phyloP scores from a whole-genome alignment of 2,113 vertebrate species.

The Panthera leo region DNA sequence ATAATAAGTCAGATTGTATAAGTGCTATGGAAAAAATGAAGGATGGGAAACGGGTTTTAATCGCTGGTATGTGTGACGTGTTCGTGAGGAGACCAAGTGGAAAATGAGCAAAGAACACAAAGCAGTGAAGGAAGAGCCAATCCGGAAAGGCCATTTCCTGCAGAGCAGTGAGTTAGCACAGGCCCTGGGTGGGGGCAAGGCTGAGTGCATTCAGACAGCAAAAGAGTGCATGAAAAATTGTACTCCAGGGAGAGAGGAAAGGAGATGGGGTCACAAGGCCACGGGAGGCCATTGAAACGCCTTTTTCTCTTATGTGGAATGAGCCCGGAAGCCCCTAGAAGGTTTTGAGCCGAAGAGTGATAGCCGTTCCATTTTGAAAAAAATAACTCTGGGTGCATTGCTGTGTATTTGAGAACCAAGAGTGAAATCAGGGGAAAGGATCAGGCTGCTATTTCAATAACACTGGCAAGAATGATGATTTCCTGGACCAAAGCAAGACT shows the following conservation, averaged over 20 bases:
- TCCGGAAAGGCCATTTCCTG: neutral
- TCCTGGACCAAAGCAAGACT: neutral
- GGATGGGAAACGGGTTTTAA: rapidly evolving
- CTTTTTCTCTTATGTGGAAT: neutral
- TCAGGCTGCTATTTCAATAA: neutral
- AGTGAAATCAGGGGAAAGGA: neutral
- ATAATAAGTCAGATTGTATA: neutral
- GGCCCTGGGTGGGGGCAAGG: rapidly evolving
- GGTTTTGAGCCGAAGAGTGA: neutral
- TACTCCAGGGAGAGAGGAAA: neutral
- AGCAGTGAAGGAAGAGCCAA: neutral
- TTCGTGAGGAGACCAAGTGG: neutral
- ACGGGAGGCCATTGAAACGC: rapidly evolving
- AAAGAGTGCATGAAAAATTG: neutral
- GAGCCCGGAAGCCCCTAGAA: neutral
- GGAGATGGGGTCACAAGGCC: neutral
- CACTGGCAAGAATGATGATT: neutral
- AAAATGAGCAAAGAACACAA: no score
- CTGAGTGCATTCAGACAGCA: neutral
- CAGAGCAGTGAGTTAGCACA: rapidly evolving
- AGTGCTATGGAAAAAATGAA: neutral
- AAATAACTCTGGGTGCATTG: neutral
- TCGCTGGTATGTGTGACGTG: rapidly evolving
- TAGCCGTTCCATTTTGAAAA: neutral
- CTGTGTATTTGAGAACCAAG: rapidly evolving